phyloP scores from a whole-genome alignment of 2,797 vertebrate genomes.

The Diplodus sargus region DNA sequence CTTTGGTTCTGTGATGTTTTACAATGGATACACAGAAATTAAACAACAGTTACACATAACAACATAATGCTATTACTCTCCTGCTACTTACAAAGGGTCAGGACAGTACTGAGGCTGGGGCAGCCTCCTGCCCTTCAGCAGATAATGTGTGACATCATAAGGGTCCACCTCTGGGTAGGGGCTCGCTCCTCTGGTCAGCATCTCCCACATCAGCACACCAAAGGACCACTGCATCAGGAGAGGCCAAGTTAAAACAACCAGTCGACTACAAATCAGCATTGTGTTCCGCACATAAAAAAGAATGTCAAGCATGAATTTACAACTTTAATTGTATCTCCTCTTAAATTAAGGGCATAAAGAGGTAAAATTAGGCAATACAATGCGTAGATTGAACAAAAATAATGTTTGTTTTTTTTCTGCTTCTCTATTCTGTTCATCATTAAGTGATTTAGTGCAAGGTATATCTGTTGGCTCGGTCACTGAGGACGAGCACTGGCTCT shows the following conservation, averaged over 20 bases:
- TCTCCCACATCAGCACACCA: conserved; percentile 97
- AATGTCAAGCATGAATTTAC: background rate
- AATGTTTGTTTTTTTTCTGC: background rate
- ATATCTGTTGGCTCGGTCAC: too few species aligned
- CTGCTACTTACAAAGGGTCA: conserved; percentile 89
- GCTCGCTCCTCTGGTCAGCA: conserved; percentile 95
- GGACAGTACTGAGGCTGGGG: conserved; percentile 96
- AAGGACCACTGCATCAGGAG: conserved; percentile 92
- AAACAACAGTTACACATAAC: background rate
- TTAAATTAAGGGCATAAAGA: too few species aligned
- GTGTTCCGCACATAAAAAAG: background rate
- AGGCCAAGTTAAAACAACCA: background rate
- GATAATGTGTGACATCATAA: conserved; percentile 92
- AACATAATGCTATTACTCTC: background rate
- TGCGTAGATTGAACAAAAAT: too few species aligned
- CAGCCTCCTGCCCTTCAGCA: conserved; percentile 91
- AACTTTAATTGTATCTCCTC: background rate
- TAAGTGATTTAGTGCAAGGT: too few species aligned
- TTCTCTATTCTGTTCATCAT: background rate
- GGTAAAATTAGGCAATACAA: too few species aligned
- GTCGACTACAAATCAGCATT: background rate
- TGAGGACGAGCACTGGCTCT: too few species aligned
- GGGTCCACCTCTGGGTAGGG: conserved; percentile 94
- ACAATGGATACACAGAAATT: background rate
- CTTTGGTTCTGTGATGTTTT: background rate